Evolutionary conservation across 2,797 vertebrate genomes (phyloP).

Genomic region (Paratrypauchen microcephalus): DNA sequence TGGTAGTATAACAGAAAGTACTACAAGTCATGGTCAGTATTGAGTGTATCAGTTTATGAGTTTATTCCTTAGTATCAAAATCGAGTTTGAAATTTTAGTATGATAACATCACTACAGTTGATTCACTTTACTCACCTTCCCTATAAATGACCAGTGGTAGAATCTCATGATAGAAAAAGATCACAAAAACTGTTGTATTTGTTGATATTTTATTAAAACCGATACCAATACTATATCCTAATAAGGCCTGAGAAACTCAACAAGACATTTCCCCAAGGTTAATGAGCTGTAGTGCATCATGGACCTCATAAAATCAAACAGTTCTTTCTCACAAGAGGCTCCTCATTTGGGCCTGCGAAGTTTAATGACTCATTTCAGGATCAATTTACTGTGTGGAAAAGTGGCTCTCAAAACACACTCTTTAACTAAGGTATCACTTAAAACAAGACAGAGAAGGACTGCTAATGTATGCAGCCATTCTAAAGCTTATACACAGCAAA

Average conservation of each 20-base stretch:
- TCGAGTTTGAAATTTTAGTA: too few relatives aligned
- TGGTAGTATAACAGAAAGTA: too few relatives aligned
- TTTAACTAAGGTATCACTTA: conserved; percentile 7
- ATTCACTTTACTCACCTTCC: background rate
- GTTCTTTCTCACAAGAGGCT: conserved; percentile 2
- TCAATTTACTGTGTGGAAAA: conserved; percentile 4
- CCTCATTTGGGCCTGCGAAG: conserved; percentile 3
- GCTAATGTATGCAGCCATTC: background rate
- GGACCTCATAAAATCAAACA: conserved; percentile 7
- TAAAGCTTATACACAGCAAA: background rate
- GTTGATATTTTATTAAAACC: background rate
- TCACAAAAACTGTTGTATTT: background rate
- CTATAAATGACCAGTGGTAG: background rate
- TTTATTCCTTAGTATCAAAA: too few relatives aligned
- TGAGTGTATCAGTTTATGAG: too few relatives aligned
- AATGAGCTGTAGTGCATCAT: conserved; percentile 26
- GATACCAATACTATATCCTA: conserved; percentile 8
- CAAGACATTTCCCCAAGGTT: conserved; percentile 15
- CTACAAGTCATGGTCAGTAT: too few relatives aligned
- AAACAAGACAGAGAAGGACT: background rate
- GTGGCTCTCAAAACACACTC: background rate
- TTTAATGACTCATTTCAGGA: conserved; percentile 14
- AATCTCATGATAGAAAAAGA: background rate
- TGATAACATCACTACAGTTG: too few relatives aligned
- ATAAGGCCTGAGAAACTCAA: conserved; percentile 6